Evolutionary conservation across 64 coral and sea anemone species (phyloP), one percentile per base, ranked within the genome.

Genomic region (Stichodactyla helianthus): DNA sequence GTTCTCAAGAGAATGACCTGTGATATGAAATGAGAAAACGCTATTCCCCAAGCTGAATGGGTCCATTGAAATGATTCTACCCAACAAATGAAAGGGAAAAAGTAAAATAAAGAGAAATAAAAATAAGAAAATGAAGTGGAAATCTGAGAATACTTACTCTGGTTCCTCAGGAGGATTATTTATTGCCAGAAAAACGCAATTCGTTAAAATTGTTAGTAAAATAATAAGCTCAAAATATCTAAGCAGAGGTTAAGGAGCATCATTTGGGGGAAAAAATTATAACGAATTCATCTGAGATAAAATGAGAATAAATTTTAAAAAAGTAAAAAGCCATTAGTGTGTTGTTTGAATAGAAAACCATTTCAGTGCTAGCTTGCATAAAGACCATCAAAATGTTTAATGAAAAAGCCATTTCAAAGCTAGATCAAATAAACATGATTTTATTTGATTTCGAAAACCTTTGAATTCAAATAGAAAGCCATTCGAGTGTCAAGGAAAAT

Each of bases 221-320:
- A 98, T 98, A 82, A 98, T 82, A 79, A 94, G 86, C 85, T 98
- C 95, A 83, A 98, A 98, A 93, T 94, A 98, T 88, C 64, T 98
- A 54, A 15, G 51, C 79, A 80, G 31, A 5, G 18, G 87, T 95
- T 77, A 95, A 92, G 93, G 90, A 95, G 26, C 25, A 23, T 74
- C 10, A 58, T 58, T 58, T 58, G 14, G 14, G 1, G 55, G 55
- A 58, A 11, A 11, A 58, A 58, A 58, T 65, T 65, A 65, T 65
- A n/a, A 5, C 5, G 35, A 31, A 65, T 22, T 19, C 22, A 5
- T 22, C 59, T 31, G 11, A 74, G 27, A 1, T 74, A 31, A 31
- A 74, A 31, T 74, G 27, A 27, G 25, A 68, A 74, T 74, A 31
- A 23, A 35, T 74, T 74, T 11, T 35, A 23, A 27, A 74, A 74